Evolutionary conservation across 1,140 invertebrate species (phyloP), one percentile per base, ranked within the genome.

Genomic region (Anagrus nilaparvatae): DNA sequence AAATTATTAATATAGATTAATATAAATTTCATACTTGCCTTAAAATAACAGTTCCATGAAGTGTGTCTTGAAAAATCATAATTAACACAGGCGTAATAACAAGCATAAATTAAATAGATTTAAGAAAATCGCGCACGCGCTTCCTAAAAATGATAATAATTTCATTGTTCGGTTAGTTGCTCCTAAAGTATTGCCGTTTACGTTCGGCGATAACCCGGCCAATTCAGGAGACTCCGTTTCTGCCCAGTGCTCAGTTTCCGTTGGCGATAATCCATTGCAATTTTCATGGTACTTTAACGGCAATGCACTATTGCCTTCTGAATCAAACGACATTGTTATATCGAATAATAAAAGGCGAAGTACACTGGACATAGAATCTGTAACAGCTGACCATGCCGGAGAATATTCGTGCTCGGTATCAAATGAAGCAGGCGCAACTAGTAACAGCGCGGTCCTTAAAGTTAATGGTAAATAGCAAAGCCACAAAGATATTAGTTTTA

Each of bases 341-440:
- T 74, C 82, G 75, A 78, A 77, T 59, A 74, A 87, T 67, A 77
- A 87, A 69, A 72, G 79, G 55, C 74, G 81, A 51, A 87, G 82
- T 55, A 77, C 82, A 49, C 65, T 90, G 48, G 82, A 78, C 39
- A 86, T 90, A 53, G 79, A 84, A 54, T 77, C 78, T 43, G 81
- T 85, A 13, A 73, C 74, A 42, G 81, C 79, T 27, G 70, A 74
- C 31, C 86, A 91, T 60, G 76, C 75, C 56, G 84, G 84, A 47
- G 79, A 79, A 50, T 93, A 90, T 55, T 87, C 82, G 43, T 93
- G 87, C 63, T 72, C 78, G 52, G 83, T 79, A 37, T 77, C 70
- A 51, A 87, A 87, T 67, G 68, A 65, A 46, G 87, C 84, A 20
- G 82, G 82, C 42, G 77, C 71, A 30, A 76, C 73, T 52, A 79